Evolutionary conservation across 2,888 invertebrate species (phyloP).

Genomic region (Cryptocephalus primarius): DNA sequence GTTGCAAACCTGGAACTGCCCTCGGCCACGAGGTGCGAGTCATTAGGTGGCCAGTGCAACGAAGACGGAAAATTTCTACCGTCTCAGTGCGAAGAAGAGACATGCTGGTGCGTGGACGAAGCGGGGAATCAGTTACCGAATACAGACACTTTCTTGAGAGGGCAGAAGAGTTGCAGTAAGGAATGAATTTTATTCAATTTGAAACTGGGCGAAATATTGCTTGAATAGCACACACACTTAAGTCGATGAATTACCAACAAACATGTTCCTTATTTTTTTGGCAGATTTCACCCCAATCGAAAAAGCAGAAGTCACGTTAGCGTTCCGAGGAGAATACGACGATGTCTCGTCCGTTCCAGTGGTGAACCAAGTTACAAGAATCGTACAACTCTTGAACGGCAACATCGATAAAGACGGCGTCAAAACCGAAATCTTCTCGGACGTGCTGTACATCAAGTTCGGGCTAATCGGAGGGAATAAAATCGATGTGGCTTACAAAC

Average conservation of each 20-base stretch:
- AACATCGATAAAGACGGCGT: constrained; percentile 40
- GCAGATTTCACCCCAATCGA: constrained; percentile 63
- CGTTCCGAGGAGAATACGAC: constrained; percentile 53
- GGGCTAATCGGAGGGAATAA: constrained; percentile 61
- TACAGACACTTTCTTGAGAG: constrained; percentile 48
- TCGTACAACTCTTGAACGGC: constrained; percentile 38
- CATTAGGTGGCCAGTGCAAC: constrained; percentile 48
- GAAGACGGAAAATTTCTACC: constrained; percentile 60
- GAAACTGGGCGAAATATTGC: neutral
- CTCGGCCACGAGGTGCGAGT: constrained; percentile 36
- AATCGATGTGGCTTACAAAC: constrained; percentile 66
- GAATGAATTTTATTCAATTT: constrained; percentile 8
- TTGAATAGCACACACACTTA: neutral
- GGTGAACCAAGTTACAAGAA: constrained; percentile 36
- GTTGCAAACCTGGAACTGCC: constrained; percentile 23
- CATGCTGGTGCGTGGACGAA: constrained; percentile 82
- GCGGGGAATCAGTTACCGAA: constrained; percentile 60
- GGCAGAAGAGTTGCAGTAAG: constrained; percentile 47
- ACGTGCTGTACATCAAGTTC: constrained; percentile 46
- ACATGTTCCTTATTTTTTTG: too few relatives aligned
- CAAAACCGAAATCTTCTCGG: constrained; percentile 41
- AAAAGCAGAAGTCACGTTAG: constrained; percentile 63
- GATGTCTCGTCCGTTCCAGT: constrained; percentile 40
- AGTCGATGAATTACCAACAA: too few relatives aligned
- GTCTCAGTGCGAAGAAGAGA: constrained; percentile 59